phyloP scores from a whole-genome alignment of 2,797 vertebrate genomes.

The Carduelis carduelis region DNA sequence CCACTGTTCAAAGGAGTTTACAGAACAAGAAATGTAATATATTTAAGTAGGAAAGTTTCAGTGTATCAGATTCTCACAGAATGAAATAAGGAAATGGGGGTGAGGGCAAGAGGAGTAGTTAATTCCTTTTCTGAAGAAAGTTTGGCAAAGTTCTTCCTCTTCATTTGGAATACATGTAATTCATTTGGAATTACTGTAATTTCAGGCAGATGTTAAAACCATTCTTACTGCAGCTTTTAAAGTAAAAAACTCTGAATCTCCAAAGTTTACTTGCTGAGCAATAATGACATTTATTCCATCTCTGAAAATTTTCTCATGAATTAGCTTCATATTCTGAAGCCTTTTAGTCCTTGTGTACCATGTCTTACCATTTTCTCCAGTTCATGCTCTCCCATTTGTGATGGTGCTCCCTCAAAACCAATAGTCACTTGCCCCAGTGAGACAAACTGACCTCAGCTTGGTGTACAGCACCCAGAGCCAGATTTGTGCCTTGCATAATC shows the following conservation, averaged over 20 bases:
- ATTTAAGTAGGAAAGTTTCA: neutral
- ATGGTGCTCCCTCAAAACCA: neutral
- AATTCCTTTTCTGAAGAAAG: neutral
- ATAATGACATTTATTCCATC: neutral
- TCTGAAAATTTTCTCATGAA: neutral
- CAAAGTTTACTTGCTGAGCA: neutral
- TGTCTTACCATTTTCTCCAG: neutral
- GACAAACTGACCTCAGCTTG: neutral
- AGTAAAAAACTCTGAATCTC: neutral
- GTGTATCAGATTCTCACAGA: neutral
- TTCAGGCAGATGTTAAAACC: neutral
- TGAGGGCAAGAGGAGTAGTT: neutral
- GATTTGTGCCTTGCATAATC: fast-evolving
- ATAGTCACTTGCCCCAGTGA: neutral
- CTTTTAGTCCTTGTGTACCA: neutral
- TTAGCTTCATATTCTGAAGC: neutral
- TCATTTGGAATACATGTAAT: neutral
- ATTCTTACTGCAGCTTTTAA: neutral
- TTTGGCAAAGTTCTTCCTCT: neutral
- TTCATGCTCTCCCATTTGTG: neutral
- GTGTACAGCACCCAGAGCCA: neutral
- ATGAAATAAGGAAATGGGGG: neutral
- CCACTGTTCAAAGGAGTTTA: neutral
- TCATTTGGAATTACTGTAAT: neutral
- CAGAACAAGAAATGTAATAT: neutral